Evolutionary conservation across 92 coral and sea anemone species (phyloP), one percentile per base, ranked within the genome.

Genomic region (Phenganax stokvisi): DNA sequence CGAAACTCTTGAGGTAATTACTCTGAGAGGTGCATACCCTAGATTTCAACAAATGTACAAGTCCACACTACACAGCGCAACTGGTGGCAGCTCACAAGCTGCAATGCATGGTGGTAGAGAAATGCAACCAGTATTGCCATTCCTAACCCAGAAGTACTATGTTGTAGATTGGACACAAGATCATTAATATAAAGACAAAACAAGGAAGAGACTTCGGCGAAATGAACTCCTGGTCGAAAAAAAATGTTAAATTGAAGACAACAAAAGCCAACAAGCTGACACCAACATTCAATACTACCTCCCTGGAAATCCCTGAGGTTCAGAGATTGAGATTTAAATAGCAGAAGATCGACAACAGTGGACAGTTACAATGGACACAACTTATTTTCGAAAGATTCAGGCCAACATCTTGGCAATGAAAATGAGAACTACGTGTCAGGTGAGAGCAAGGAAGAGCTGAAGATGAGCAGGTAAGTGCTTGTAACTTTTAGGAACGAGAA

Each of bases 261-360:
- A 72, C 81, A 59, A 51, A 61, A 83, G 89, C 78, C 90, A 87
- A 51, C 88, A 83, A 88, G 70, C 62, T 55, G 85, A 81, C 44
- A 84, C 71, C 13, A 88, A 90, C 69, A 88, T 85, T 29, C 88
- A 76, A 9, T 56, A 71, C 29, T 16, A 66, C 72, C 27, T 20
- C 72, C 10, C 27, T 66, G 20, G 10, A 20, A 16, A 28, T 66
- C 37, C 9, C 72, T 10, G 76, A 71, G 54, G 76, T 71, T 27
- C 51, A 71, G 17, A 53, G 76, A 10, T 71, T 53, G 16, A 66
- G 72, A 28, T 8, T 66, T 16, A 66, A 9, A 8, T 9, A 9
- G 10, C 20, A 66, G 37, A 51, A 68, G 54, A 68, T 68, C 4
- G 29, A 68, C 74, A 51, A 51, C 47, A 68, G 16, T 10, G 27